Evolutionary conservation across 2,113 vertebrate species (phyloP).

Genomic region (Vanacampus margaritifer): DNA sequence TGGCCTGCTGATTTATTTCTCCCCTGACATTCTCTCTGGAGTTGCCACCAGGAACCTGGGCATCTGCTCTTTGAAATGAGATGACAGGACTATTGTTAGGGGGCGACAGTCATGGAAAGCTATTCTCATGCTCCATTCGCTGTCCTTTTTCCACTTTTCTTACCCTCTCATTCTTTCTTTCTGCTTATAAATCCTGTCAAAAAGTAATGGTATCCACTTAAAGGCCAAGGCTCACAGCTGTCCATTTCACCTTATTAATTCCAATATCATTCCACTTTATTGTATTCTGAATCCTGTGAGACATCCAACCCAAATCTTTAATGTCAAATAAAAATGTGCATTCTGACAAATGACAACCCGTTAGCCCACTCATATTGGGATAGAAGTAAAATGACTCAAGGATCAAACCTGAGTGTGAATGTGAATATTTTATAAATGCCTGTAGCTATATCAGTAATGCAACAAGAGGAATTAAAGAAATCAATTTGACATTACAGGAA

Average conservation of each 20-base stretch:
- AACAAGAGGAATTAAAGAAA: too few species aligned
- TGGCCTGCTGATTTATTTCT: constrained; percentile 70
- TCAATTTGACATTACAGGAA: too few species aligned
- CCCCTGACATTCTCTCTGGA: constrained; percentile 66
- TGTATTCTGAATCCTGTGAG: constrained; percentile 40
- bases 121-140: constrained; percentile 44
- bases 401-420: too few species aligned
- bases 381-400: not conserved
- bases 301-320: constrained; percentile 23
- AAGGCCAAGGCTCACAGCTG: constrained; percentile 46
- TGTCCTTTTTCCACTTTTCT: constrained; percentile 23
- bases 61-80: constrained; percentile 55
- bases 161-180: constrained; percentile 22
- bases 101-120: constrained; percentile 35
- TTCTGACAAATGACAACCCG: constrained; percentile 38
- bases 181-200: constrained; percentile 46
- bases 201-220: constrained; percentile 50
- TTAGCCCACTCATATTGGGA: not conserved
- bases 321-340: constrained; percentile 35
- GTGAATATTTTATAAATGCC: too few species aligned
- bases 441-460: too few species aligned
- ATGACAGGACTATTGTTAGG: constrained; percentile 73
- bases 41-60: constrained; percentile 59
- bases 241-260: constrained; percentile 59
- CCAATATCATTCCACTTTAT: constrained; percentile 45